Evolutionary conservation across 2,888 invertebrate species (phyloP).

Genomic region (Callinectes sapidus): DNA sequence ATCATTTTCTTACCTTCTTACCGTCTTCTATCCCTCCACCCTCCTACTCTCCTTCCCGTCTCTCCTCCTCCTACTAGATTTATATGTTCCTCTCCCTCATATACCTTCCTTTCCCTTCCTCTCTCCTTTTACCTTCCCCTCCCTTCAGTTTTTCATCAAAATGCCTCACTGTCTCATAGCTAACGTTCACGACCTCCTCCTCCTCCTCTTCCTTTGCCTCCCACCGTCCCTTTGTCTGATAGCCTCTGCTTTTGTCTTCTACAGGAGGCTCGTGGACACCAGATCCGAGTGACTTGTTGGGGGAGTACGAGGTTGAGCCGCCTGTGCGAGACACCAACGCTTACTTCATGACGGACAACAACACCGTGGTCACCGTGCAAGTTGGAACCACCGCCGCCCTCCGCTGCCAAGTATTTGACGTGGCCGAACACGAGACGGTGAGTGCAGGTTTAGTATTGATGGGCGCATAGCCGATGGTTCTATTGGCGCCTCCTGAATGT

Average conservation of each 20-base stretch:
- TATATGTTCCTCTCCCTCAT: neutral
- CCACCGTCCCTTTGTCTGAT: neutral
- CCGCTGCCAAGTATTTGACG: conserved; percentile 68
- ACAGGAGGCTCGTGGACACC: conserved; percentile 65
- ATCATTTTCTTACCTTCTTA: neutral
- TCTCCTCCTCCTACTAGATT: neutral
- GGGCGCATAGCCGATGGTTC: neutral
- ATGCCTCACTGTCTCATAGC: neutral
- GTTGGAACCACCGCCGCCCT: conserved; percentile 68
- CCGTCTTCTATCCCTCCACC: neutral
- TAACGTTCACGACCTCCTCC: neutral
- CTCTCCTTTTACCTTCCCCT: neutral
- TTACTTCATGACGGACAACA: conserved; percentile 68
- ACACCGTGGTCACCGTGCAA: conserved; percentile 71
- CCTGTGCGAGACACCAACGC: conserved; percentile 67
- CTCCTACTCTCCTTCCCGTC: neutral
- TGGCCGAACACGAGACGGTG: conserved; percentile 69
- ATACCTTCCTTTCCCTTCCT: neutral
- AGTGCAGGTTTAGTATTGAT: neutral
- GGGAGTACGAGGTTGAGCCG: conserved; percentile 64
- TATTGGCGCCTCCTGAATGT: neutral
- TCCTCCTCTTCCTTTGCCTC: neutral
- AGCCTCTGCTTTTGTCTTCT: neutral
- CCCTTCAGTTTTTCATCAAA: neutral
- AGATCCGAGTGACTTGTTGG: conserved; percentile 58